These are phyloP conservation scores for Caenorhabditis tropicalis DNA, from an alignment of 1,140 invertebrate species.

Conservation along the genomic window DNA sequence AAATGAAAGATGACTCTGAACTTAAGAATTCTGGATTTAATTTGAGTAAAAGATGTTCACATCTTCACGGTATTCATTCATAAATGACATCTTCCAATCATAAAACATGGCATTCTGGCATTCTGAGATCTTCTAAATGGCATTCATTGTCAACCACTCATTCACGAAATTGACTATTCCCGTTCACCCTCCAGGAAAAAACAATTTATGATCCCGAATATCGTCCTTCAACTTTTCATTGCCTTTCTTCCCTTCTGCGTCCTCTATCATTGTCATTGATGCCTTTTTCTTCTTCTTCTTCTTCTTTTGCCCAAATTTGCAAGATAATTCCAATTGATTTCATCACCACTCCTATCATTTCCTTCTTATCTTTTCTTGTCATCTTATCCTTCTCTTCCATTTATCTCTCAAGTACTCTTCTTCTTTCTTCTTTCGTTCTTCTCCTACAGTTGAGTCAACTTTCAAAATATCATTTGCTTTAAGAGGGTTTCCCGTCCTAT, in stretches of 20 bases:
- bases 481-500: neutral
- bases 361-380: neutral
- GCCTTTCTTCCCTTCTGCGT: neutral
- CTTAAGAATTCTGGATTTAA: neutral
- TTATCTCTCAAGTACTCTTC: constrained; percentile 14
- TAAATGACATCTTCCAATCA: no score
- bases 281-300: neutral
- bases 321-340: neutral
- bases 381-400: neutral
- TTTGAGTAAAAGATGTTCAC: neutral
- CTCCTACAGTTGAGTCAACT: constrained; percentile 1
- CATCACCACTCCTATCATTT: constrained; percentile 2
- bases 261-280: constrained; percentile 7
- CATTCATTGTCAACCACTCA: no score
- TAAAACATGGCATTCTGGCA: no score
- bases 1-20: neutral
- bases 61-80: no score
- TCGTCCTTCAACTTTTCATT: neutral
- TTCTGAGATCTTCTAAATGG: no score
- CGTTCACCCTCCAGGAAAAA: neutral
- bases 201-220: constrained; percentile 13
- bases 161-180: no score
- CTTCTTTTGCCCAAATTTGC: neutral
- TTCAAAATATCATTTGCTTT: neutral
- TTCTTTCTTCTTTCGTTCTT: neutral